Percentiles rank a stretch among this genome's conserved stretches.
Evolutionary conservation across 2,113 vertebrate genomes (phyloP).

Genomic region (Mesitornis unicolor): DNA sequence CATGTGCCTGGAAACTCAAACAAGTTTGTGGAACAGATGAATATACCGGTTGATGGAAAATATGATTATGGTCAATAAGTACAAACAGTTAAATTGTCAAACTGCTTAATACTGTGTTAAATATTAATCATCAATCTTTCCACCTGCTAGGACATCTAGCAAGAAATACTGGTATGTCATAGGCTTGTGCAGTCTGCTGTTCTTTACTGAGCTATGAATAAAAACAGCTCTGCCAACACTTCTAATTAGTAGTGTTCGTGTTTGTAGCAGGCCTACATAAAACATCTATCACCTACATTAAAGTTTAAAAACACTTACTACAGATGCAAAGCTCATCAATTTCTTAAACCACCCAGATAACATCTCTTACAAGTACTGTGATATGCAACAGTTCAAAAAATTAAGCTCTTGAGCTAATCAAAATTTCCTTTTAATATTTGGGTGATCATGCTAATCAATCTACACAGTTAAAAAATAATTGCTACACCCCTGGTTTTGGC

Average conservation of each 20-base stretch:
- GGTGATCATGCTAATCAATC: background rate
- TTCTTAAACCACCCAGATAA: background rate
- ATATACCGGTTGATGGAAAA: background rate
- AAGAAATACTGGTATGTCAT: background rate
- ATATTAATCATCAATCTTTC: background rate
- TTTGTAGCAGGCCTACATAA: background rate
- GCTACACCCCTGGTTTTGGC: background rate
- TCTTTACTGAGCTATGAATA: background rate
- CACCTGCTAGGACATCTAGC: background rate
- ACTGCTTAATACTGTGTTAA: background rate
- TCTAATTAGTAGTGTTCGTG: background rate
- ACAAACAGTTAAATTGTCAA: background rate
- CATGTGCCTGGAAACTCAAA: background rate
- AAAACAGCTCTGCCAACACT: background rate
- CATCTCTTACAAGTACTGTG: background rate
- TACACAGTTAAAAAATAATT: background rate
- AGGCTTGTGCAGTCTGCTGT: background rate
- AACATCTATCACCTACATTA: background rate
- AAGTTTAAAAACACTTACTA: constrained; percentile 17
- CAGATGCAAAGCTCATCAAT: background rate
- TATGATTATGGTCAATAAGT: background rate
- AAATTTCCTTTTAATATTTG: background rate
- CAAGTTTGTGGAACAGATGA: background rate
- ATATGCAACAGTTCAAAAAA: background rate
- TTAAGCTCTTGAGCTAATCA: background rate